Conservation (phyloP, 2,797 vertebrate genomes). For the Sebastes taczanowskii region DNA sequence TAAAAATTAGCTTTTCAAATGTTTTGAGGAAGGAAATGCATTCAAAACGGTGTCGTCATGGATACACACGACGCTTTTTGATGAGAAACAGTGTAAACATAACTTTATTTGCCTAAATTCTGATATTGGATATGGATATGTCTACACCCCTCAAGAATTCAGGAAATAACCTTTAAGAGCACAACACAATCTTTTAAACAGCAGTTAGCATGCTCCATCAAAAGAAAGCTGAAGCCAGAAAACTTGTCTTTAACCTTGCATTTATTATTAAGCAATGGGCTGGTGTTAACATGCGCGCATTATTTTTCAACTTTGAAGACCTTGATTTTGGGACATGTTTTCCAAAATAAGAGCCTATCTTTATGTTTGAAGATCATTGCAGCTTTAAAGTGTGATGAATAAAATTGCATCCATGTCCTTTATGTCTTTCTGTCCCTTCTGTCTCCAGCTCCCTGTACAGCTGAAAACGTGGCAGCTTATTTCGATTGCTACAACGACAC, state of each 20-base stretch:
- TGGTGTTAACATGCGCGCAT: neutral
- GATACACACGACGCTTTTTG: neutral
- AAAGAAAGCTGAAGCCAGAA: neutral
- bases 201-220: neutral
- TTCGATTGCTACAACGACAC: conserved; percentile 71
- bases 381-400: neutral
- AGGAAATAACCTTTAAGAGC: neutral
- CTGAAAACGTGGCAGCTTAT: conserved; percentile 23
- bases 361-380: neutral
- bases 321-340: neutral
- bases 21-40: neutral
- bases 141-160: neutral
- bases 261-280: neutral
- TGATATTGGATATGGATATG: neutral
- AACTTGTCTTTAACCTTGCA: neutral
- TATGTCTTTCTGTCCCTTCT: neutral
- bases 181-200: neutral
- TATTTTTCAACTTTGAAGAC: neutral
- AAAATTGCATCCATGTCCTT: neutral
- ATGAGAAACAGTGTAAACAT: neutral
- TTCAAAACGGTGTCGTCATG: neutral
- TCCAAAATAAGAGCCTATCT: neutral
- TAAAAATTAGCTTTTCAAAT: neutral
- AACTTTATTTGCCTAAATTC: neutral
- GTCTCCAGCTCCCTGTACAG: conserved; percentile 77